Evolutionary conservation across 2,797 vertebrate species (phyloP).

Genomic region (Sphenopsis melanotis): DNA sequence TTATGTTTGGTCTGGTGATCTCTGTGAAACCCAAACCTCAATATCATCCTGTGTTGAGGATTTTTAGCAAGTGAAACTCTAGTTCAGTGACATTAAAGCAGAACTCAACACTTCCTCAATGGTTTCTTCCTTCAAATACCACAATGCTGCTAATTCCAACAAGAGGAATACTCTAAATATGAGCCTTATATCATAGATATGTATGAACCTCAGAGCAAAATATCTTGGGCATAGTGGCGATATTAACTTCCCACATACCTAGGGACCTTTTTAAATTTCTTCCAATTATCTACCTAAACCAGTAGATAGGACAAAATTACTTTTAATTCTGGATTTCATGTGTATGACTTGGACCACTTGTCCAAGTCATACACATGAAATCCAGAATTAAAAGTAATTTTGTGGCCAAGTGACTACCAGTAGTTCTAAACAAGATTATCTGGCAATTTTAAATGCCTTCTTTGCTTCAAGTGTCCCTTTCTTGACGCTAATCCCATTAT

Average conservation of each 20-base stretch:
- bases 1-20: background rate
- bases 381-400: background rate
- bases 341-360: too few relatives aligned
- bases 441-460: background rate
- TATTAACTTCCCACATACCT: background rate
- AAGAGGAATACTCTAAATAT: background rate
- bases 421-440: background rate
- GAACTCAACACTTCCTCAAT: background rate
- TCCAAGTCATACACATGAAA: background rate
- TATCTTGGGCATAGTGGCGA: background rate
- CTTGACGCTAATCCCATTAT: background rate
- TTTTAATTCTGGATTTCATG: too few relatives aligned
- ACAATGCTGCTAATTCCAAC: background rate
- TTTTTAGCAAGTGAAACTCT: slow-evolving; percentile 21
- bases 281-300: background rate
- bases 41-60: background rate
- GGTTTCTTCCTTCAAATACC: background rate
- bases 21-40: background rate
- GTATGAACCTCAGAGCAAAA: background rate
- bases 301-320: too few relatives aligned
- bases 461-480: background rate
- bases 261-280: background rate
- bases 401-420: background rate
- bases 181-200: background rate
- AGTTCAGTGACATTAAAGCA: background rate